phyloP scores from a whole-genome alignment of 23 tunicate genomes.

The Pegea sp. region DNA sequence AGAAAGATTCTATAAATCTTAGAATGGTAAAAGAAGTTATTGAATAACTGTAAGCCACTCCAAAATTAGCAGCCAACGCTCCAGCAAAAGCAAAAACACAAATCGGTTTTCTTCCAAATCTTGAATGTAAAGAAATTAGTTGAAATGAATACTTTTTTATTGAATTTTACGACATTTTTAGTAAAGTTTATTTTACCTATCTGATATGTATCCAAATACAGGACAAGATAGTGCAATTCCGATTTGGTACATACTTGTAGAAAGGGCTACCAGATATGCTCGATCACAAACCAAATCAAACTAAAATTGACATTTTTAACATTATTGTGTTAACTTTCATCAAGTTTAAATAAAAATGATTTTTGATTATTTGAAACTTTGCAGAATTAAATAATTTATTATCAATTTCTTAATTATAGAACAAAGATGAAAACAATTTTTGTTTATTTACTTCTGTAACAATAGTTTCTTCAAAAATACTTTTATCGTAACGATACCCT shows the following conservation, averaged over 20 bases:
- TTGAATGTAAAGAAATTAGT: too few species aligned
- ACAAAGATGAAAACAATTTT: too few species aligned
- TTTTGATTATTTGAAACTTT: too few species aligned
- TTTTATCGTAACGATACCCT: slow-evolving; percentile 6
- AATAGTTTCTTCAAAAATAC: slow-evolving; percentile 2
- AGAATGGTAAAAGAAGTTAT: neutral
- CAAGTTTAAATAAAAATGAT: too few species aligned
- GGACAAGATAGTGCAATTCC: slow-evolving; percentile 39
- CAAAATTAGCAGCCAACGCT: slow-evolving; percentile 3
- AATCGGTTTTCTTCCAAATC: slow-evolving; percentile 8
- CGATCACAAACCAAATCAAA: slow-evolving; percentile 35
- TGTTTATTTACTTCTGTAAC: slow-evolving; percentile 1
- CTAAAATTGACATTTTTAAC: too few species aligned
- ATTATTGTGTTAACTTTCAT: too few species aligned
- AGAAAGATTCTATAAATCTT: neutral
- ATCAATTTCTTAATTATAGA: too few species aligned
- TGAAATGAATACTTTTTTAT: neutral
- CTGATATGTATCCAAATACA: slow-evolving; percentile 49
- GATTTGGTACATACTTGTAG: slow-evolving; percentile 44
- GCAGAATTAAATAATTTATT: too few species aligned
- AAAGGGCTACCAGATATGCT: slow-evolving; percentile 11
- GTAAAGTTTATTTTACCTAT: slow-evolving; percentile 24
- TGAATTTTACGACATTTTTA: too few species aligned
- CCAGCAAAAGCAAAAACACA: neutral
- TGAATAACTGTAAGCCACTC: slow-evolving; percentile 2